Conservation (phyloP, 2,888 invertebrate species). For the Graphium colonna region DNA sequence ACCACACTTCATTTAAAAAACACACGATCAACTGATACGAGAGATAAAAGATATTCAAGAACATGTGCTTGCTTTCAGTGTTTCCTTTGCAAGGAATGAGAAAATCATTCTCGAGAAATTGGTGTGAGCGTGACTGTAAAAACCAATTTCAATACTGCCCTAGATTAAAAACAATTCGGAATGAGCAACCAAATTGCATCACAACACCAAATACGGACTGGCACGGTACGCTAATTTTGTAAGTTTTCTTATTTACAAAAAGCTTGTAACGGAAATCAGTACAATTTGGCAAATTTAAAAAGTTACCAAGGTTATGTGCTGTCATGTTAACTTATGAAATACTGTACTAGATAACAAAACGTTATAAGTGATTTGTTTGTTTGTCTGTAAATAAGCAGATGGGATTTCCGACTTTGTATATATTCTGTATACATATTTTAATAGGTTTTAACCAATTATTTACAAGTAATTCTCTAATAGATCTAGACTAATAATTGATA, state of each 20-base stretch:
- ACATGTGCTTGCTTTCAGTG: neutral
- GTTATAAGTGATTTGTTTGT: neutral
- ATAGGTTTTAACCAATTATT: no score
- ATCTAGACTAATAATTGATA: no score
- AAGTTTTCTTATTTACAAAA: slow-evolving; percentile 1
- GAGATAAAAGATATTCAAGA: neutral
- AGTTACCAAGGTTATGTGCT: slow-evolving; percentile 18
- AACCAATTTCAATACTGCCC: neutral
- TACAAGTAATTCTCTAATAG: no score
- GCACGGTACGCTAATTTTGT: slow-evolving; percentile 10
- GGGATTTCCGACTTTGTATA: no score
- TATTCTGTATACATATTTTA: no score
- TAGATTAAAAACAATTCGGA: neutral
- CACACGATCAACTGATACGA: neutral
- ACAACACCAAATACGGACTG: slow-evolving; percentile 16
- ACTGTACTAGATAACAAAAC: neutral
- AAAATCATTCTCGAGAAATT: neutral
- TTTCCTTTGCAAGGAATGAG: neutral
- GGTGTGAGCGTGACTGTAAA: neutral
- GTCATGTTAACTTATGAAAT: slow-evolving; percentile 1
- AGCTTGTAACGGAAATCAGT: slow-evolving; percentile 9
- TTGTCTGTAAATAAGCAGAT: neutral
- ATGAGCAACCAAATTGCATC: neutral
- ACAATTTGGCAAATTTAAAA: slow-evolving; percentile 15
- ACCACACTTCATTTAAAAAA: no score